Base-by-base conservation (phyloP, 2,888 invertebrate species). In the Cosmia trapezina region DNA sequence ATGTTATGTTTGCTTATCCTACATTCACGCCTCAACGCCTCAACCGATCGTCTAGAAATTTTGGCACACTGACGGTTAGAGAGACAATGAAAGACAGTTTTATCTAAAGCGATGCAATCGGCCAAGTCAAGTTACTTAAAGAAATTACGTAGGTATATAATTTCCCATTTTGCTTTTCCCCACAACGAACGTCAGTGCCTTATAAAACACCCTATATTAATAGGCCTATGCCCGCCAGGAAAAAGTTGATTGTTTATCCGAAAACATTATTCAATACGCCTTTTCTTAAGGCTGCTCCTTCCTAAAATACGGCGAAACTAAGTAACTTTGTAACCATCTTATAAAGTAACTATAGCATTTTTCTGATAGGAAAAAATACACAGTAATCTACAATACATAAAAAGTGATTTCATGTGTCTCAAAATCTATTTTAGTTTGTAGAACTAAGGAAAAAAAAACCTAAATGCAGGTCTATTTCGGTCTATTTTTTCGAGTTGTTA, bases 11-110 rank as follows among this genome's bases (percentile, higher is more conserved):
- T 49, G 47, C 54, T 73, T 78, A 73, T 78, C 70, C 47, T 19
- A 41, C 22, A 73, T 78, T 78, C 6, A 78, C 73, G 56, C 22
- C 19, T 43, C 73, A 43, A 49, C 14, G 73, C 54, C 22, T 49
- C 19, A 33, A 49, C 22, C 56, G 43, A 78, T 78, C 78, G 56
- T 78, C 19, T 70, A 73, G 56, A 78, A 78, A 73, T 78, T n/a
- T 78, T 69, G 54, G 43, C 78, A 56, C 33, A 49, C 11, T 33
- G 22, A 54, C 41, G 2, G 17, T 47, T 66, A 19, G 47, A 49
- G 33, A 73, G 33, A 78, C 68, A 67, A 41, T 41, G 28, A 43
- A 22, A 12, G 14, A 14, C 4, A 9, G 5, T 62, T 62, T 62
- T n/a, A 33, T 53, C 19, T 61, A 45, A 54, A n/a, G 56, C 33